Conservation (phyloP, 2,113 vertebrate species). For the Seriola rivoliana region DNA sequence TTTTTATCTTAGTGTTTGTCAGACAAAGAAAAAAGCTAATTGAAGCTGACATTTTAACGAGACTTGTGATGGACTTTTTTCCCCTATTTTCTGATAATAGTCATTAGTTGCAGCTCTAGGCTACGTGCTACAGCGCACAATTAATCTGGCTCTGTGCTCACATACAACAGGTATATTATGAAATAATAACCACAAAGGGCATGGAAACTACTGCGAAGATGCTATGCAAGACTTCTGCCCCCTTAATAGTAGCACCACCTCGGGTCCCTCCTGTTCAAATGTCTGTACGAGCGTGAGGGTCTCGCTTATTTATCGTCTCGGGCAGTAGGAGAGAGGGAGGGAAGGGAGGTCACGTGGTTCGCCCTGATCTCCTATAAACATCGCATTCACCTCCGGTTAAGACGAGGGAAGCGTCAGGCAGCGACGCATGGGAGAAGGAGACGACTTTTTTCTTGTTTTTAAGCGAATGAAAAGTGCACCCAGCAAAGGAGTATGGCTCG, state of each 20-base stretch:
- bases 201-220: background rate
- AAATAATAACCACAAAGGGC: background rate
- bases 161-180: background rate
- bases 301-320: slow-evolving; percentile 23
- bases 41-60: too few relatives aligned
- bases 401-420: background rate
- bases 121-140: too few relatives aligned
- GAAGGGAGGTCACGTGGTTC: slow-evolving; percentile 65
- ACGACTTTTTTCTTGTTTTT: background rate
- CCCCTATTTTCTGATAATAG: too few relatives aligned
- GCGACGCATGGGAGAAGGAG: background rate
- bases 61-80: too few relatives aligned
- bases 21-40: too few relatives aligned
- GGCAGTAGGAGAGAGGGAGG: slow-evolving; percentile 1
- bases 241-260: rapidly evolving
- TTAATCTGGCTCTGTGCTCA: background rate
- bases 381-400: slow-evolving; percentile 28
- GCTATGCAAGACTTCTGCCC: background rate
- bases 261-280: background rate
- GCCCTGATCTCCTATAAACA: slow-evolving; percentile 71
- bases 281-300: background rate
- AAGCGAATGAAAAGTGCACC: background rate
- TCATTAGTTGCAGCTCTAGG: background rate
- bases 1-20: too few relatives aligned
- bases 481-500: background rate